These are phyloP conservation scores for Steinernema feltiae DNA, from an alignment of 1,140 invertebrate genomes.

Conservation along the genomic window DNA sequence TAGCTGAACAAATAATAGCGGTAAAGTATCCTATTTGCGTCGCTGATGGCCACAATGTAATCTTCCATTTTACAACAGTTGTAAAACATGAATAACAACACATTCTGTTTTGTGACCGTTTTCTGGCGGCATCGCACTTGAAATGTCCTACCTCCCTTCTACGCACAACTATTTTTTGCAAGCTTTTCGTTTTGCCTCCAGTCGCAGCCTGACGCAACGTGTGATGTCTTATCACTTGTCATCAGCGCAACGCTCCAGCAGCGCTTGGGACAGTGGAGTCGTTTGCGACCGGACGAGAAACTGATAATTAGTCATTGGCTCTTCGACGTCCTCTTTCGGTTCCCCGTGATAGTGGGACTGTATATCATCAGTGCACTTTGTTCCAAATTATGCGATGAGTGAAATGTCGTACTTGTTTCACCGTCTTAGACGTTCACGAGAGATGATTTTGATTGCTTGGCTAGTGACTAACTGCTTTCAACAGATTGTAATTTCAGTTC, in stretches of 20 bases:
- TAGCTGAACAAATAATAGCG: too few relatives aligned
- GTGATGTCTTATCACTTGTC: background rate
- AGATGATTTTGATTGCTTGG: too few relatives aligned
- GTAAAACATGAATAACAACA: too few relatives aligned
- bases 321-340: background rate
- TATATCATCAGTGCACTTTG: background rate
- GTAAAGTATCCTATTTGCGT: too few relatives aligned
- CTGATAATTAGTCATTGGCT: slow-evolving; percentile 12
- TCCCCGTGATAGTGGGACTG: background rate
- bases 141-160: too few relatives aligned
- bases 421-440: too few relatives aligned
- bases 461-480: background rate
- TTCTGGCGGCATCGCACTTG: too few relatives aligned
- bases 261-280: background rate
- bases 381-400: background rate
- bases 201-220: background rate
- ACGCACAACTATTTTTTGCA: too few relatives aligned
- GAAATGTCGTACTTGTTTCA: background rate
- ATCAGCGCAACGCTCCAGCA: background rate
- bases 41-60: too few relatives aligned
- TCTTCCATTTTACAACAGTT: too few relatives aligned
- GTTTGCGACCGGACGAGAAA: background rate
- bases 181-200: background rate
- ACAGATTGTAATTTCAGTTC: background rate
- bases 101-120: too few relatives aligned